These are phyloP conservation scores for Pitangus sulphuratus DNA, from an alignment of 2,797 vertebrate species.

Conservation along the genomic window DNA sequence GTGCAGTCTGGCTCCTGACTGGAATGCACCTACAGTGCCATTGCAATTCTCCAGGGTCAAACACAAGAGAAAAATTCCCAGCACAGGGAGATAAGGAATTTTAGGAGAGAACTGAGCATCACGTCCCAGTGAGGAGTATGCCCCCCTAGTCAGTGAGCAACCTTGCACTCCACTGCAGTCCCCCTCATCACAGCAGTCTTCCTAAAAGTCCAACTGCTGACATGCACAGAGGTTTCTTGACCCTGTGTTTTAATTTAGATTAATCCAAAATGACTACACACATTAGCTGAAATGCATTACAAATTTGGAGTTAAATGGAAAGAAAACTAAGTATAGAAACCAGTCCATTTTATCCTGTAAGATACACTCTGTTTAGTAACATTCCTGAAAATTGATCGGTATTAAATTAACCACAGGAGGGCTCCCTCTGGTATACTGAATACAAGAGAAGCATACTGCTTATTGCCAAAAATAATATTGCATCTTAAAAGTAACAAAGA, in stretches of 20 bases:
- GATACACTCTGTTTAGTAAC: neutral
- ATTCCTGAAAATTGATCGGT: constrained; percentile 56
- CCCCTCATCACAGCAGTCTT: neutral
- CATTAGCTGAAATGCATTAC: neutral
- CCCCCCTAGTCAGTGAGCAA: neutral
- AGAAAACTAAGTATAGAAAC: constrained; percentile 3
- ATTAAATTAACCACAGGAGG: constrained; percentile 72
- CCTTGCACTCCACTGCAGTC: neutral
- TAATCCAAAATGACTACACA: neutral
- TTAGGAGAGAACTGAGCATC: neutral
- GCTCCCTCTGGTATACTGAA: constrained; percentile 58
- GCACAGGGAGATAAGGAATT: neutral
- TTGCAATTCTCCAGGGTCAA: neutral
- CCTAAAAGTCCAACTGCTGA: neutral
- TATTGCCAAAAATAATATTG: constrained; percentile 44
- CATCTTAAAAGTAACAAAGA: constrained; percentile 10
- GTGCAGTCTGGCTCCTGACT: neutral
- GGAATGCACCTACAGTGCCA: accelerated
- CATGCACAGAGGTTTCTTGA: neutral
- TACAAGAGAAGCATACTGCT: constrained; percentile 17
- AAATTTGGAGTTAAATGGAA: neutral
- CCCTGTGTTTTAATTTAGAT: neutral
- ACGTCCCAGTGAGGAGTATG: accelerated
- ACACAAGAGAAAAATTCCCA: neutral
- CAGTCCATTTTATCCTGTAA: neutral